A percentile compares a stretch with the other conserved stretches of the same genome.
phyloP scores from a whole-genome alignment of 2,888 invertebrate genomes.

The Pandemis corylana region DNA sequence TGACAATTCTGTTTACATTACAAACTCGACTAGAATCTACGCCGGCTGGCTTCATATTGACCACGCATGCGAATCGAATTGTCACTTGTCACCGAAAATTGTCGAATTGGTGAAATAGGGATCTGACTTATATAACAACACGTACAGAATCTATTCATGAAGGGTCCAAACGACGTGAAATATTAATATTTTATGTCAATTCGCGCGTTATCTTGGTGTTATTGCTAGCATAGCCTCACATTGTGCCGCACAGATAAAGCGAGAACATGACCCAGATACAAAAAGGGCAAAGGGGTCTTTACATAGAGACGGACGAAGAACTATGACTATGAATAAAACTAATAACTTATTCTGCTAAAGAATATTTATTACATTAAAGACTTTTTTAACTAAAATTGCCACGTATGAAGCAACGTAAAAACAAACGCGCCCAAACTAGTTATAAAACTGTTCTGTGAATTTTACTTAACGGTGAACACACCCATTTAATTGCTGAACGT shows the following conservation, averaged over 20 bases:
- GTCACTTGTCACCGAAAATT: too few species aligned
- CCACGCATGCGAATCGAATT: too few species aligned
- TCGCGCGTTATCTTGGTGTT: too few species aligned
- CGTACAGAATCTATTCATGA: neutral
- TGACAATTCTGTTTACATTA: too few species aligned
- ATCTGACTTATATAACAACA: neutral
- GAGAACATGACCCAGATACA: too few species aligned
- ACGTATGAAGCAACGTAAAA: neutral
- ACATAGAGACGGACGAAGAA: too few species aligned
- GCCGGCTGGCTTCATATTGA: too few species aligned
- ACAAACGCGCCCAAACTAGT: conserved; percentile 1
- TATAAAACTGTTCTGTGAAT: conserved; percentile 17
- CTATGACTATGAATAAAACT: neutral
- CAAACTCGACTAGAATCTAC: too few species aligned
- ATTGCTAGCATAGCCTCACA: too few species aligned
- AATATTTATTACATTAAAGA: neutral
- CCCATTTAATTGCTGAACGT: conserved; percentile 7
- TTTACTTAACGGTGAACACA: neutral
- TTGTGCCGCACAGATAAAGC: too few species aligned
- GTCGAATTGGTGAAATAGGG: too few species aligned
- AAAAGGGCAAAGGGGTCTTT: too few species aligned
- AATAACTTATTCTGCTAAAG: neutral
- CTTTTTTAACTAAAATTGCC: neutral
- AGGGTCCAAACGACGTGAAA: neutral
- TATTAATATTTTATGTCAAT: neutral